Evolutionary conservation across 1,140 invertebrate genomes (phyloP), one percentile per base, ranked within the genome.

Genomic region (Drosophila bocqueti): DNA sequence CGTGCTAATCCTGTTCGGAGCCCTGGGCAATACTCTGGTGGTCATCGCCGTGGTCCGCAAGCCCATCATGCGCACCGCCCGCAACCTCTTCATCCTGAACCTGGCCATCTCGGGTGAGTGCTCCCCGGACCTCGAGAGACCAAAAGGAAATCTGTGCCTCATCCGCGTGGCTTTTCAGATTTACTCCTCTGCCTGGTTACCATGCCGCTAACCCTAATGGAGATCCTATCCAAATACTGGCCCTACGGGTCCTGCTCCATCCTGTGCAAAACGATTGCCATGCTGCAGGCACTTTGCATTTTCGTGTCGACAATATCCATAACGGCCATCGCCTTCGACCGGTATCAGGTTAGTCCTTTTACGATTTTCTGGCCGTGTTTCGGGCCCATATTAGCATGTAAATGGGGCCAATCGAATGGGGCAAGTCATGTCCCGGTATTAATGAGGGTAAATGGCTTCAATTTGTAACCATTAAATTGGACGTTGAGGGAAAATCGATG

Each of bases 1-100:
- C 2, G 91, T 96, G 11, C 93, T 98, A 34, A 97, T 98, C 64
- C 92, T 96, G 4, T 95, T 97, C 58, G 97, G 97, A 9, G 95
- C 96, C 11, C 93, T 95, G 52, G 97, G 97, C 31, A 98, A 98
- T 93, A 95, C 95, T 18, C 94, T 98, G 8, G 97, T 98, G 61
- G 96, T 97, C 76, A 94, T 95, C 68, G 96, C 96, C 34, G 96
- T 96, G 16, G 95, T 96, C 24, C 93, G 96, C 59, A 97, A 97
- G 87, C 95, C 96, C 29, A 94, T 95, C 16, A 98, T 98, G 97
- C 93, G 97, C 36, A 98, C 97, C 31, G 96, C 97, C 10, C 93
- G 97, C 15, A 98, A 98, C 93, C 96, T 98, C 91, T 98, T 98
- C 93, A 98, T 98, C 65, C 95, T 97, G n/a, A 98, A 98, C 93